Percentiles rank a stretch among this genome's conserved stretches.
Evolutionary conservation across 2,888 invertebrate species (phyloP).

Genomic region (Merodon equestris): DNA sequence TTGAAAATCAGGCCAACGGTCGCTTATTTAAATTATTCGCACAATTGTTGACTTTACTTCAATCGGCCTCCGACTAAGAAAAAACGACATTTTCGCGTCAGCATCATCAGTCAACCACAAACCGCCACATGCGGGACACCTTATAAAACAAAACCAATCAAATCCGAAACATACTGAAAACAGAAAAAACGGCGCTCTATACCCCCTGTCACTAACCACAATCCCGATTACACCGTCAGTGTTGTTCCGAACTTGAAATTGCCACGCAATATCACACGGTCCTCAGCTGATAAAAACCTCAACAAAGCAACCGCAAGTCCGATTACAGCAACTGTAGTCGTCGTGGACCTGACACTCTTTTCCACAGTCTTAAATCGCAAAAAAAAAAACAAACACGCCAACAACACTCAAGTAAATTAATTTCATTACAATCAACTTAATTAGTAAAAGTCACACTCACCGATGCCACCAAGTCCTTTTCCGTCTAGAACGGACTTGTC

Average conservation of each 20-base stretch:
- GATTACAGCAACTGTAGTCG: constrained; percentile 1
- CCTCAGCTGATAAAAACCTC: constrained; percentile 37
- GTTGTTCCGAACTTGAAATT: constrained; percentile 48
- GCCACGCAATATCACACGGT: too few species aligned
- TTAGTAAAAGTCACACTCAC: constrained; percentile 47
- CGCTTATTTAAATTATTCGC: constrained; percentile 57
- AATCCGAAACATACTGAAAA: neutral
- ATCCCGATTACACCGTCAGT: constrained; percentile 34
- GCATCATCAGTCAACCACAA: constrained; percentile 59
- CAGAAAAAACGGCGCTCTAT: neutral
- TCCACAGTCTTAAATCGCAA: constrained; percentile 5
- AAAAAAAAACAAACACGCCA: constrained; percentile 1
- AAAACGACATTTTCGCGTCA: constrained; percentile 24
- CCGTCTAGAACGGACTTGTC: constrained; percentile 28
- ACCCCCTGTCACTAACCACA: constrained; percentile 43
- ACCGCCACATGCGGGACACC: constrained; percentile 43
- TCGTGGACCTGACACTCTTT: neutral
- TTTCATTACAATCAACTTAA: constrained; percentile 60
- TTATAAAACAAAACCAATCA: constrained; percentile 17
- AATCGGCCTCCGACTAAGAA: constrained; percentile 29
- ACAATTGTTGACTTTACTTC: constrained; percentile 31
- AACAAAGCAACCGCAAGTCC: constrained; percentile 52
- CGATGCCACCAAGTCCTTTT: neutral
- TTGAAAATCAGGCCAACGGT: too few species aligned
- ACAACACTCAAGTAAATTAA: constrained; percentile 43